A percentile compares a stretch with the other conserved stretches of the same genome.
phyloP scores from a whole-genome alignment of 2,113 vertebrate species.

The Poeciliopsis prolifica region DNA sequence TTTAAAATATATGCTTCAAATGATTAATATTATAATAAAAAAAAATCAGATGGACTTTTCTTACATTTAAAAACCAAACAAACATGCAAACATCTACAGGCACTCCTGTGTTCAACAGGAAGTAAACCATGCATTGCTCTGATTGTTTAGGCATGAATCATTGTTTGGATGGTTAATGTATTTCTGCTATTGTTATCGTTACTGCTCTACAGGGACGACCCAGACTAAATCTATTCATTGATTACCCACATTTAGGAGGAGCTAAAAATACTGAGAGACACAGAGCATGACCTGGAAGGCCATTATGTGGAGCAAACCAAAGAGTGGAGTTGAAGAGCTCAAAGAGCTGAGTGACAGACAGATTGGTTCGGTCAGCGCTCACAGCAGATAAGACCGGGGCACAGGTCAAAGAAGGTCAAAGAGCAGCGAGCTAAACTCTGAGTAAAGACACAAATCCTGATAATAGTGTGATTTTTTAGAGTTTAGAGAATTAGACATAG shows the following conservation, averaged over 20 bases:
- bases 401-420: background rate
- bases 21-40: background rate
- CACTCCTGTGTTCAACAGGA: too few relatives aligned
- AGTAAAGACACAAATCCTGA: too few relatives aligned
- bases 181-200: background rate
- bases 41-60: too few relatives aligned
- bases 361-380: background rate
- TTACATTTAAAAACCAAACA: too few relatives aligned
- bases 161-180: background rate
- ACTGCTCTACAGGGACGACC: background rate
- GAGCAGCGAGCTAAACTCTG: background rate
- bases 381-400: background rate
- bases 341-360: background rate
- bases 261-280: background rate
- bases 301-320: background rate
- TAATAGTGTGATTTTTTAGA: too few relatives aligned
- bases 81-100: too few relatives aligned
- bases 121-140: background rate
- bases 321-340: background rate
- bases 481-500: too few relatives aligned
- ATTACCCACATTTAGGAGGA: background rate
- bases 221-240: slow-evolving; percentile 4
- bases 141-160: background rate
- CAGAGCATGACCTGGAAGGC: background rate
- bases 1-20: background rate